A percentile compares a stretch with the other conserved stretches of the same genome.
Conservation (phyloP, 2,113 vertebrate genomes). For the Onychorhynchus coronatus region DNA sequence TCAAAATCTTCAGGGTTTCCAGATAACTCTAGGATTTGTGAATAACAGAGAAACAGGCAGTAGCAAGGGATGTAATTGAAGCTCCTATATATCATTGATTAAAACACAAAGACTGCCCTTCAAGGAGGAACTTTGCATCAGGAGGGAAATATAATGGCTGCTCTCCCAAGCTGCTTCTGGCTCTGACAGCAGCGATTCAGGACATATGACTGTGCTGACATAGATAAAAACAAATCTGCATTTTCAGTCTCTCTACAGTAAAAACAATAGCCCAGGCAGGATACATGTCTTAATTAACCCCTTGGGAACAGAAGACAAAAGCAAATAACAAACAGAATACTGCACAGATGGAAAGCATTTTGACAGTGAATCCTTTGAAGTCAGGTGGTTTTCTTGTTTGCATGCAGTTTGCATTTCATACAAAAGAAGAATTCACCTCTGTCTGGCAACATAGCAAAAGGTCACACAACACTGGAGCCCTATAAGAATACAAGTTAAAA, state of each 20-base stretch:
- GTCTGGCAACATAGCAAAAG: neutral
- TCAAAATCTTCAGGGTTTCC: neutral
- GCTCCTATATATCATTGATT: neutral
- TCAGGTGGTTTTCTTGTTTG: neutral
- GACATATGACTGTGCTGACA: neutral
- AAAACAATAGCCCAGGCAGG: neutral
- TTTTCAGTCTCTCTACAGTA: neutral
- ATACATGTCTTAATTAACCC: slow-evolving; percentile 13
- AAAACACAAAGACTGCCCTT: neutral
- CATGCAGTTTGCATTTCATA: no score
- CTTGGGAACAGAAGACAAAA: neutral
- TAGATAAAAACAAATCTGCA: neutral
- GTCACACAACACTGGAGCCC: neutral
- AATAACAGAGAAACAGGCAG: neutral
- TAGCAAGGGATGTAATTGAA: neutral
- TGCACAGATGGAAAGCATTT: neutral
- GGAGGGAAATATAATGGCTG: neutral
- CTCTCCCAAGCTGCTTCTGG: neutral
- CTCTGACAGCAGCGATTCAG: neutral
- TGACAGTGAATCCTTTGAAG: neutral
- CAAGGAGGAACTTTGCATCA: neutral
- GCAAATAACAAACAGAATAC: neutral
- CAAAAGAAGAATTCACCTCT: neutral
- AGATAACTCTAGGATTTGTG: neutral
- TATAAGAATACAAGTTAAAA: neutral